These are phyloP conservation scores for Argopecten irradians DNA, from an alignment of 1,140 invertebrate species.

Conservation along the genomic window DNA sequence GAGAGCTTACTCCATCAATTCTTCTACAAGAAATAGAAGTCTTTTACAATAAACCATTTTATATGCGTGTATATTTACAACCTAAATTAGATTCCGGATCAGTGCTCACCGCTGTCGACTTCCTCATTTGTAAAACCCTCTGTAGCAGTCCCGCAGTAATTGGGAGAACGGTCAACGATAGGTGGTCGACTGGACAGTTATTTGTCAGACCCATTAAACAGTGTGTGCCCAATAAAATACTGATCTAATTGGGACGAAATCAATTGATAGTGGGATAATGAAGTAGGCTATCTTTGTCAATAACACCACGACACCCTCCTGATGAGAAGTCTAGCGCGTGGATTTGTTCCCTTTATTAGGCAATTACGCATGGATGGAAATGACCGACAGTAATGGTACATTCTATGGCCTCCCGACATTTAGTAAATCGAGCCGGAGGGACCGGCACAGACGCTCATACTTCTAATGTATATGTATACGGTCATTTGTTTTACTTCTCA, in stretches of 20 bases:
- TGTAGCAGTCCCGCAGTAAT: constrained; percentile 3
- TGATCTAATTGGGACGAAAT: neutral
- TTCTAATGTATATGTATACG: neutral
- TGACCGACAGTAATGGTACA: neutral
- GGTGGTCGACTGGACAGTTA: neutral
- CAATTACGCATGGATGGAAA: constrained; percentile 13
- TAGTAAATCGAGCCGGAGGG: neutral
- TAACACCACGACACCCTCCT: neutral
- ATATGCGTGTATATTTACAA: neutral
- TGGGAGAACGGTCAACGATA: neutral
- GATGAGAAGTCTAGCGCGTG: neutral
- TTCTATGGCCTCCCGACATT: neutral
- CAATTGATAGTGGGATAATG: constrained; percentile 14
- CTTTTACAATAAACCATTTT: neutral
- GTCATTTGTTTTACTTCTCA: neutral
- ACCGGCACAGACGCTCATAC: neutral
- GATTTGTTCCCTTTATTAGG: constrained; percentile 4
- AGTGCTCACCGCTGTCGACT: neutral
- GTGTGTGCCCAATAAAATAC: constrained; percentile 5
- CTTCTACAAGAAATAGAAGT: neutral
- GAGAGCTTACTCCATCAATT: neutral
- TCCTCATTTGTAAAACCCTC: neutral
- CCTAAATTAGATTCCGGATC: neutral
- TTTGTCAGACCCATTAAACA: neutral
- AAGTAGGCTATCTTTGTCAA: constrained; percentile 10